Conservation (phyloP, 2,113 vertebrate species). For the Sclerurus mexicanus region DNA sequence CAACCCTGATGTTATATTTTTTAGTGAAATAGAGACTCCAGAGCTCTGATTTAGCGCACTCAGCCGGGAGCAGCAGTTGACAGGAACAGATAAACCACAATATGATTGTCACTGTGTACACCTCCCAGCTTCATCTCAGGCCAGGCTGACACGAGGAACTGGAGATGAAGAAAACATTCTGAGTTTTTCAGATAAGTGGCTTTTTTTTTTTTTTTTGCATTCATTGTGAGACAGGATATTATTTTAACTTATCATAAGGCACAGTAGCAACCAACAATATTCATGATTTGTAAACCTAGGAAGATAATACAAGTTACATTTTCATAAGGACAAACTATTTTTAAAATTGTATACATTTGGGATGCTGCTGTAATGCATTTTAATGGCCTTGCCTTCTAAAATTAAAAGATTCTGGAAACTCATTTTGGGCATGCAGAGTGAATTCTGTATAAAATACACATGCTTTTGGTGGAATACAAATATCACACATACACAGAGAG, state of each 20-base stretch:
- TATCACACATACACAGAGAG: background rate
- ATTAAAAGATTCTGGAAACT: background rate
- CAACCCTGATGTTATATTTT: background rate
- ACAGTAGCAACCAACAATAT: background rate
- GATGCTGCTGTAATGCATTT: background rate
- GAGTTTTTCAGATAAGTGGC: background rate
- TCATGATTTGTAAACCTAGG: background rate
- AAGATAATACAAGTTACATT: background rate
- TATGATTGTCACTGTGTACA: background rate
- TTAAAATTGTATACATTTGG: background rate
- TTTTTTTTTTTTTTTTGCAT: background rate
- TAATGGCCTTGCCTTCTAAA: background rate
- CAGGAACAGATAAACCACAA: conserved; percentile 2
- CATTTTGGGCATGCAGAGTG: background rate
- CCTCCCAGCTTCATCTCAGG: background rate
- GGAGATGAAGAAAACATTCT: background rate
- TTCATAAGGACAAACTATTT: background rate
- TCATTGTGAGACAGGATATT: background rate
- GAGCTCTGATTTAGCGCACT: background rate
- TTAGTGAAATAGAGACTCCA: conserved; percentile 3
- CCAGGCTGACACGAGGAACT: background rate
- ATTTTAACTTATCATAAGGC: background rate
- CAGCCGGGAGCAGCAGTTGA: background rate
- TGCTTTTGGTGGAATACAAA: background rate
- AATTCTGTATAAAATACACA: background rate